These are phyloP conservation scores for Eubucco bourcierii DNA, from an alignment of 2,113 vertebrate genomes.

Conservation along the genomic window DNA sequence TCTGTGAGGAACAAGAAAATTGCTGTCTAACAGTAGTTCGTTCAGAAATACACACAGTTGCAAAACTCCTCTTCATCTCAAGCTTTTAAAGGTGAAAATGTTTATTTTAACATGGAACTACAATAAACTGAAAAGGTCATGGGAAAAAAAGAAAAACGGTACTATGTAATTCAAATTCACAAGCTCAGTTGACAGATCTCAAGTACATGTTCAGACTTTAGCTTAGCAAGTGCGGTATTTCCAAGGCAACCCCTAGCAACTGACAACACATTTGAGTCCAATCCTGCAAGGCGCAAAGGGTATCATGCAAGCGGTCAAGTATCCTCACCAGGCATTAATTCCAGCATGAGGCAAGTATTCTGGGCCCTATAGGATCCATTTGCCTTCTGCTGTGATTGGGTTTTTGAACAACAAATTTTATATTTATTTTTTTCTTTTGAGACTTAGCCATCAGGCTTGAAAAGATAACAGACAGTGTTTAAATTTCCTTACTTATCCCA, in stretches of 20 bases:
- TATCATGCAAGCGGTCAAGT: not conserved
- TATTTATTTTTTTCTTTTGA: not conserved
- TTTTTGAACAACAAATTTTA: not conserved
- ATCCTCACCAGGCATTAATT: constrained; percentile 1
- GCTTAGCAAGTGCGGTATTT: not conserved
- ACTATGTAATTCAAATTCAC: not conserved
- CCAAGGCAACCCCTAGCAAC: constrained; percentile 4
- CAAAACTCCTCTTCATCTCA: not conserved
- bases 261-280: not conserved
- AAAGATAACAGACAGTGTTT: constrained; percentile 10
- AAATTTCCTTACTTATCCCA: not conserved
- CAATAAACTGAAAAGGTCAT: not conserved
- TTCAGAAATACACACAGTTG: constrained; percentile 1
- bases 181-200: not conserved
- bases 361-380: not conserved
- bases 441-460: not conserved
- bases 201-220: not conserved
- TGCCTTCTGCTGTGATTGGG: not conserved
- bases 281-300: not conserved
- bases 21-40: constrained; percentile 17
- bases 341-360: not conserved
- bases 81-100: not conserved
- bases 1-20: constrained; percentile 77
- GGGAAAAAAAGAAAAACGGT: not conserved
- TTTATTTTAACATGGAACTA: not conserved